These are phyloP conservation scores for Stomatorhinus ivindoensis DNA, from an alignment of 2,113 vertebrate species.

Conservation along the genomic window DNA sequence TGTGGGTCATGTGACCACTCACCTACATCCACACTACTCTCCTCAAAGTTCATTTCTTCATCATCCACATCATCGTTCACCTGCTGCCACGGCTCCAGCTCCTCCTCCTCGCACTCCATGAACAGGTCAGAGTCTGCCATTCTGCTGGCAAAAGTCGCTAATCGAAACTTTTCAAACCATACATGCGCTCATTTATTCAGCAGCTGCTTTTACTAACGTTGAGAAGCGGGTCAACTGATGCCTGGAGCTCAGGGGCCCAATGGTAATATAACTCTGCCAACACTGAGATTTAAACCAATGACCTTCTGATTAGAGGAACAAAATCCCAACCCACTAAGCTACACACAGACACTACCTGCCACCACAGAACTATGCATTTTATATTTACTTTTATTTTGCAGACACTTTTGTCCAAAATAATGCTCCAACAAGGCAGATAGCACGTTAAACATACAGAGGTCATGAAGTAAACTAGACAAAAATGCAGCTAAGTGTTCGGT, in stretches of 20 bases:
- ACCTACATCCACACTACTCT: constrained; percentile 31
- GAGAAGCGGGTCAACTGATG: background rate
- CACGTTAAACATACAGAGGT: background rate
- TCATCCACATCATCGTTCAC: constrained; percentile 57
- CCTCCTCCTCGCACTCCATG: constrained; percentile 85
- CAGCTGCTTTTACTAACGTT: background rate
- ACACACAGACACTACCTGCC: background rate
- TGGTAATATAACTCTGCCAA: background rate
- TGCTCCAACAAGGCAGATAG: background rate
- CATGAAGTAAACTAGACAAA: background rate
- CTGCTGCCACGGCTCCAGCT: constrained; percentile 76
- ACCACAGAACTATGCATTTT: background rate
- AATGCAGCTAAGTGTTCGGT: background rate
- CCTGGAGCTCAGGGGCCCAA: background rate
- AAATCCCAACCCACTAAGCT: background rate
- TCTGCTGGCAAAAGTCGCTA: constrained; percentile 28
- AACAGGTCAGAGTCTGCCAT: constrained; percentile 78
- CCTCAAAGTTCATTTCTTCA: constrained; percentile 59
- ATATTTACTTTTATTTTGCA: background rate
- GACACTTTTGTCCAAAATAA: background rate
- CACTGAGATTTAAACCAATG: background rate
- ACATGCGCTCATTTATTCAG: background rate
- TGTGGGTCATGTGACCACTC: background rate
- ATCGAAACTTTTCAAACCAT: background rate
- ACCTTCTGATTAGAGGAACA: background rate